These are phyloP conservation scores for Camponotus vicinus DNA, from an alignment of 1,140 invertebrate species.

Conservation along the genomic window DNA sequence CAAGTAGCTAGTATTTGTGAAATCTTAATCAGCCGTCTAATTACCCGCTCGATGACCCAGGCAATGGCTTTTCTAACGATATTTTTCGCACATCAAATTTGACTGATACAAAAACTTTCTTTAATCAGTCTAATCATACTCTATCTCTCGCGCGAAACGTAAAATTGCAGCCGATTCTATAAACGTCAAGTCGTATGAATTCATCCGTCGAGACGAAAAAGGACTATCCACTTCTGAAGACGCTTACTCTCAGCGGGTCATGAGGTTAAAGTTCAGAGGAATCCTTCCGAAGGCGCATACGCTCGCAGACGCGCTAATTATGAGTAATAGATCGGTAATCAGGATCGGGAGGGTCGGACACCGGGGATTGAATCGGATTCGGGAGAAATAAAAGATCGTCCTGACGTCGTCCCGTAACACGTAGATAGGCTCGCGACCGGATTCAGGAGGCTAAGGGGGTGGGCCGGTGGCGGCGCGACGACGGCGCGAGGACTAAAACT, in stretches of 20 bases:
- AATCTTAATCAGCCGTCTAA: conserved; percentile 35
- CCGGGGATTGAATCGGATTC: neutral
- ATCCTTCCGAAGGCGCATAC: neutral
- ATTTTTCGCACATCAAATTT: conserved; percentile 8
- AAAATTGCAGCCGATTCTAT: conserved; percentile 10
- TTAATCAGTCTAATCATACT: conserved; percentile 30
- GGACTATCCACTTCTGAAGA: conserved; percentile 2
- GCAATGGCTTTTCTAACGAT: conserved; percentile 27
- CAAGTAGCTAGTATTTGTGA: neutral
- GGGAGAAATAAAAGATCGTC: conserved; percentile 45
- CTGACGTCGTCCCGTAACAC: conserved; percentile 22
- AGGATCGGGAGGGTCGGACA: neutral
- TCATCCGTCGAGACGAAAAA: conserved; percentile 28
- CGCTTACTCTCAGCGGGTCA: conserved; percentile 19
- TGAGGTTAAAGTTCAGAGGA: conserved; percentile 49
- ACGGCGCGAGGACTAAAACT: conserved; percentile 67
- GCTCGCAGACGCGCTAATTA: conserved; percentile 50
- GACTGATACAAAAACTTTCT: conserved; percentile 1
- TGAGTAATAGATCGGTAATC: conserved; percentile 60
- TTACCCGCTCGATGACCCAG: conserved; percentile 13
- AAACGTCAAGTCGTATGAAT: neutral
- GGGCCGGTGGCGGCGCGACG: conserved; percentile 41
- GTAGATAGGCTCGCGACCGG: conserved; percentile 52
- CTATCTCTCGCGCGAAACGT: neutral
- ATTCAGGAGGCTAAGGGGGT: neutral